Evolutionary conservation across 2,113 vertebrate genomes (phyloP), one percentile per base, ranked within the genome.

Genomic region (Aegotheles bennettii): DNA sequence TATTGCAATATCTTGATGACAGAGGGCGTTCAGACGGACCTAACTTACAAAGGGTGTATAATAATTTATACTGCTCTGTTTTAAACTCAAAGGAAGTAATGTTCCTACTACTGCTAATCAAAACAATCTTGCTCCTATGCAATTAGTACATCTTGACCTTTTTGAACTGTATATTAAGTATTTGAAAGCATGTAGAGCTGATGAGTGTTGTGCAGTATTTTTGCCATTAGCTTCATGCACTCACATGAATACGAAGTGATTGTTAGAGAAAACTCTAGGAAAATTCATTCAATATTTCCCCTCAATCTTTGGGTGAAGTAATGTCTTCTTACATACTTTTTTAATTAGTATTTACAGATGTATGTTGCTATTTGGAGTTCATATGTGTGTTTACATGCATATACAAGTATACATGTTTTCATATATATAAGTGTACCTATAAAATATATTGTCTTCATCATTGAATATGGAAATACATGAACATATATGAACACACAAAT

Each of bases 101-200:
- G 11, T 33, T 93, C 42, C 42, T 57, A 31, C 61, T 60, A 33
- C 12, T 47, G 25, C 29, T 90, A 96, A 94, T 95, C 75, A 91
- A 91, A 95, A 82, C 24, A 85, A 67, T 40, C n/a, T 77, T 84
- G 33, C 17, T 92, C 4, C 42, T n/a, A 63, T 4, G 6, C 42
- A 95, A 81, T 94, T 95, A 95, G 43, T 91, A 36, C 16, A 87
- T 77, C 68, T 60, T 86, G 88, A 90, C 25, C 61, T 88, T 96
- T 96, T 90, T 0, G 77, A 95, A 48, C 15, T 42, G n/a, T 57
- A 19, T 83, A 69, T 90, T 88, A 90, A 88, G 64, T 53, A 60
- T 57, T 24, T 88, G 36, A 83, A 61, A 90, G 16, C 51, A 38
- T 38, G 40, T 64, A 77, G 53, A 78, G n/a, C 38, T 59, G 60